Base-by-base conservation (phyloP, 2,888 invertebrate species). In the Coelinius sp. region DNA sequence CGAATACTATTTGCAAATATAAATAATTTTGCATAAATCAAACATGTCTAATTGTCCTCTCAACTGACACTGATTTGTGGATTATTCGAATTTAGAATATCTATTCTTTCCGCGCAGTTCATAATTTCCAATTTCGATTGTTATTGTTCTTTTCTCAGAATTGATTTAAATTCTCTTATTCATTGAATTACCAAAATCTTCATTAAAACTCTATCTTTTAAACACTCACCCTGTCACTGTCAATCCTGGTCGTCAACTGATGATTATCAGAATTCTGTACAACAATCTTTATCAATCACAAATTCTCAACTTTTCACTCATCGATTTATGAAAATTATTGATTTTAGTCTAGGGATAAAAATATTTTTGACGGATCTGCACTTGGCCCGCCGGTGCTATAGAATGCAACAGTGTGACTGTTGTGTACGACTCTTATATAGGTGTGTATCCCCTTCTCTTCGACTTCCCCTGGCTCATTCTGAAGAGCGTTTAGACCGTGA, bases 401-500 rank as follows among this genome's bases (percentile, higher is more conserved):
- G 75, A 81, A 53, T 81, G 80, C 76, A 81, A 76, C 78, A 75
- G 73, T 67, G 75, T 65, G 76, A 74, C 74, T 78, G 70, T 72
- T 73, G 70, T 64, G 70, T 71, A 75, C 75, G 75, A 74, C 75
- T 77, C 78, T 81, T 81, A 81, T 81, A 81, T 77, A 78, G 78
- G 56, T 71, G 70, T 70, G 75, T 70, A 68, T 53, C 75, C 80
- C 77, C 76, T 77, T 72, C 73, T 67, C 53, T 68, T 67, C 12
- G 35, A n/a, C 46, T 25, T 10, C 25, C n/a, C 65, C 46, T 67
- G 6, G 12, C 4, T 52, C 14, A 67, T 44, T 35, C 20, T 52
- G 67, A 25, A 27, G 31, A 14, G 14, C 27, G 17, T n/a, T 35
- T 8, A 8, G 49, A 20, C 2, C 2, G 20, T 1, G 3, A 49